Conservation (phyloP, 2,113 vertebrate species). For the Hirundichthys speculiger region DNA sequence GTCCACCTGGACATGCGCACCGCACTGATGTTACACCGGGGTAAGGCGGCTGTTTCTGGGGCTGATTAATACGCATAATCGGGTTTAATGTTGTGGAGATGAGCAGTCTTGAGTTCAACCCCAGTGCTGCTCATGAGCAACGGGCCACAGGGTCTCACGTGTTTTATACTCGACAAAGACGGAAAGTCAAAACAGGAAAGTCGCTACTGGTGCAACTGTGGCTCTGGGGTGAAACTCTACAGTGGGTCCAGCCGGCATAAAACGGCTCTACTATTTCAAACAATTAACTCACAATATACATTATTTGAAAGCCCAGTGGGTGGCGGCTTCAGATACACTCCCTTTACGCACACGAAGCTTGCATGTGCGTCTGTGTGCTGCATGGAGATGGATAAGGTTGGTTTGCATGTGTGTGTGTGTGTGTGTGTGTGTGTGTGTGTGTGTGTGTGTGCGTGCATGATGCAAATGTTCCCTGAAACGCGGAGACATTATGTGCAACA, state of each 20-base stretch:
- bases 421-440: neutral
- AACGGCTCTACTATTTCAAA: constrained; percentile 38
- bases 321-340: constrained; percentile 15
- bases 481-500: no score
- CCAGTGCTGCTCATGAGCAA: constrained; percentile 22
- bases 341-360: neutral
- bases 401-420: no score
- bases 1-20: constrained; percentile 12
- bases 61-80: constrained; percentile 21
- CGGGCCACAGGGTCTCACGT: constrained; percentile 55
- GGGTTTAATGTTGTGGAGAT: constrained; percentile 30
- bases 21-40: constrained; percentile 34
- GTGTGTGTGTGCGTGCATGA: neutral
- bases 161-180: constrained; percentile 58
- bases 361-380: neutral
- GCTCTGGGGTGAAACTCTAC: constrained; percentile 45
- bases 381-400: constrained; percentile 2
- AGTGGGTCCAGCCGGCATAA: constrained; percentile 16
- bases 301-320: constrained; percentile 41
- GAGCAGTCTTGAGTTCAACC: constrained; percentile 50
- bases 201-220: constrained; percentile 16
- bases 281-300: constrained; percentile 42
- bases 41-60: neutral
- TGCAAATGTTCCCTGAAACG: neutral
- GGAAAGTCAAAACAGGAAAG: constrained; percentile 32